These are phyloP conservation scores for Palythoa heliodiscus DNA, from an alignment of 92 coral and sea anemone genomes.

Conservation along the genomic window DNA sequence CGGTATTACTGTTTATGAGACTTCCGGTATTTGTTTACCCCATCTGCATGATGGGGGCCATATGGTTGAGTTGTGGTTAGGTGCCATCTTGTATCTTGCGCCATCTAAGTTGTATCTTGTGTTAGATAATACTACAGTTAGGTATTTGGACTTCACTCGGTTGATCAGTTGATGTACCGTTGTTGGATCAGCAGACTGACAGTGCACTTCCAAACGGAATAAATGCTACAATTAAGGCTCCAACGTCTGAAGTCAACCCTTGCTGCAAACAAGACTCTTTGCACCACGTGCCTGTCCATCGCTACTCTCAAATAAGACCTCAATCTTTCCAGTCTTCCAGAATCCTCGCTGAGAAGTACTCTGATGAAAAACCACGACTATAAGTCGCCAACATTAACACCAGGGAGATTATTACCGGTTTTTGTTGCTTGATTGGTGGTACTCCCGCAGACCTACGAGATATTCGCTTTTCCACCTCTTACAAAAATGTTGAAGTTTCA, in stretches of 20 bases:
- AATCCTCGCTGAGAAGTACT: conserved; percentile 25
- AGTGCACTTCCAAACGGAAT: conserved; percentile 19
- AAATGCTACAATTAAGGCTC: conserved; percentile 33
- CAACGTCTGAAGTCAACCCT: conserved; percentile 16
- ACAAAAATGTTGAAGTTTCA: conserved; percentile 46
- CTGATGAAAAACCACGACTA: conserved; percentile 29
- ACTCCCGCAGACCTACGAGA: conserved; percentile 25
- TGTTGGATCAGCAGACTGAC: conserved; percentile 16
- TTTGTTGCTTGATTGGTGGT: conserved; percentile 10
- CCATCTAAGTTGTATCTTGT: no score
- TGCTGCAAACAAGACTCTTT: neutral
- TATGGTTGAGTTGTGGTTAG: no score
- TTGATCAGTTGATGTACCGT: conserved; percentile 1
- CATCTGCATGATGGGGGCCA: no score
- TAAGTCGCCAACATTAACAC: conserved; percentile 21
- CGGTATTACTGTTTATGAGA: no score
- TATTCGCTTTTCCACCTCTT: conserved; percentile 44
- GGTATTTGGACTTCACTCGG: conserved; percentile 15
- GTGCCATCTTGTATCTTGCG: no score
- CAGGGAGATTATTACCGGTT: conserved; percentile 20
- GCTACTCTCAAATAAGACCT: conserved; percentile 14
- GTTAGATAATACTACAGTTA: no score
- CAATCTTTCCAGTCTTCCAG: conserved; percentile 40
- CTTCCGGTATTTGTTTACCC: no score
- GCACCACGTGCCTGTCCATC: conserved; percentile 50